Evolutionary conservation across 2,113 vertebrate species (phyloP), one percentile per base, ranked within the genome.

Genomic region (Lutjanus erythropterus): DNA sequence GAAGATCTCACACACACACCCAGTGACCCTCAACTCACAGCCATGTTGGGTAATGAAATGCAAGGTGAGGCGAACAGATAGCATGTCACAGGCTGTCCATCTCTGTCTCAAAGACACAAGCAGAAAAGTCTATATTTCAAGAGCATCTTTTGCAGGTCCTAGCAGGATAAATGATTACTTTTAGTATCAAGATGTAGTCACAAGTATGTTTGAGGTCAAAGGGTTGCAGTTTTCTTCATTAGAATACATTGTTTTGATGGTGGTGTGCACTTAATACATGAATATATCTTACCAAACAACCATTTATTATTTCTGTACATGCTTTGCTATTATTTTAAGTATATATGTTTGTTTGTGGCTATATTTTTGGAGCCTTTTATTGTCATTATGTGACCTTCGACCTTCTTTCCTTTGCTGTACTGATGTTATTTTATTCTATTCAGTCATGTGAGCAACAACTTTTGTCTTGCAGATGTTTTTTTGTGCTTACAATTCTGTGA

Each of bases 21-120:
- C 77, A 52, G 53, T 60, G 75, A 86, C 74, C 82, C 75, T 6
- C 41, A 35, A 6, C 62, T 61, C 62, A 60, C 35, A 42, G 52
- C 81, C 84, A 86, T 92, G 83, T 86, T 81, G 68, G 89, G 84
- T 75, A 69, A 85, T 79, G 71, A 69, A 39, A 71, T 75, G 73
- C 44, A 64, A 46, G 55, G 61, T 78, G 65, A 71, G 39, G 70
- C 47, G 60, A 74, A 71, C 18, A 25, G 80, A 72, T 74, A 71
- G 37, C 58, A 42, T 52, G 50, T 42, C 59, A 35, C 1, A 9
- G 18, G 3, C 47, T 23, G 18, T n/a, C 19, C n/a, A n/a, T 60
- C 19, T 50, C 21, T 49, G 12, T 66, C 33, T 25, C 46, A 47
- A 31, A 23, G 41, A 37, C 27, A 49, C 18, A 19, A 19, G 31